Percentiles rank a stretch among this genome's conserved stretches.
phyloP scores from a whole-genome alignment of 1,140 invertebrate species.

The Apocrypta bakeri region DNA sequence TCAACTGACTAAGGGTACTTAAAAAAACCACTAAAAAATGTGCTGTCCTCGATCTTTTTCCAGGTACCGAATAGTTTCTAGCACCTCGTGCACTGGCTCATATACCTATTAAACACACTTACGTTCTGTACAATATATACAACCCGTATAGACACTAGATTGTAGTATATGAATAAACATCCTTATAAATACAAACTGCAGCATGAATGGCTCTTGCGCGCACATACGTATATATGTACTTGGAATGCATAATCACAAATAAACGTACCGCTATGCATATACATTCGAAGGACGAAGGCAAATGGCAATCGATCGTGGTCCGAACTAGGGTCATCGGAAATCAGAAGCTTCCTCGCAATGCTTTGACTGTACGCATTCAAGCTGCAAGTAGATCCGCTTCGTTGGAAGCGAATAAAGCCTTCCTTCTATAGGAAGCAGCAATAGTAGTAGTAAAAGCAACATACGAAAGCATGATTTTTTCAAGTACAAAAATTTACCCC shows the following conservation, averaged over 20 bases:
- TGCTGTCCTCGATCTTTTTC: too few species aligned
- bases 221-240: neutral
- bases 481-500: too few species aligned
- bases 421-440: too few species aligned
- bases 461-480: too few species aligned
- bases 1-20: too few species aligned
- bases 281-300: neutral
- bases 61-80: too few species aligned
- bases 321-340: neutral
- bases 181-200: slow-evolving; percentile 4
- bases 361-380: neutral
- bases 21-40: too few species aligned
- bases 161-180: neutral
- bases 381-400: neutral
- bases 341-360: slow-evolving; percentile 16
- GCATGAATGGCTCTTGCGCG: neutral
- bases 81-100: too few species aligned
- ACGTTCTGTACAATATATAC: too few species aligned
- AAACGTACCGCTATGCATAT: slow-evolving; percentile 29
- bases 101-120: too few species aligned
- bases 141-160: too few species aligned
- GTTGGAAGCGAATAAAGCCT: neutral
- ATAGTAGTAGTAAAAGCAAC: too few species aligned
- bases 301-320: slow-evolving; percentile 26
- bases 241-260: slow-evolving; percentile 35